Conservation (phyloP, 2,797 vertebrate genomes). For the Scomberomorus guttatus region DNA sequence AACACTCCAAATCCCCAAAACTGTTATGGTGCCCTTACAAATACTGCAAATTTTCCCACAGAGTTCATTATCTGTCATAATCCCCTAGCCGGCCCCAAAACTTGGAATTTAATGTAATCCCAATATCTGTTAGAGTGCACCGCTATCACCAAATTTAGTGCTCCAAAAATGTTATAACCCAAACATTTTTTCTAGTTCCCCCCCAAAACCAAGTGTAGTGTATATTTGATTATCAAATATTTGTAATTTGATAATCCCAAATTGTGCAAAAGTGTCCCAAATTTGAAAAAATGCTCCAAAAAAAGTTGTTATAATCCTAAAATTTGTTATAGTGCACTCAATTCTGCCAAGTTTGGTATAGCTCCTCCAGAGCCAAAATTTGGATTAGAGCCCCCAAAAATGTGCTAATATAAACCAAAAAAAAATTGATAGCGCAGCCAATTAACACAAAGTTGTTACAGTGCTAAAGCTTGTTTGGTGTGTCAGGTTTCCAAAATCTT, state of each 20-base stretch:
- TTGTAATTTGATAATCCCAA: not conserved
- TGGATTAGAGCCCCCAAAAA: too few species aligned
- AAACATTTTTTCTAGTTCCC: too few species aligned
- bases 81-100: not conserved
- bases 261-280: not conserved
- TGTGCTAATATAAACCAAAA: not conserved
- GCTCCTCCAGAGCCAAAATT: too few species aligned
- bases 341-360: too few species aligned
- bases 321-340: not conserved
- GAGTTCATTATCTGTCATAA: not conserved
- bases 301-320: too few species aligned
- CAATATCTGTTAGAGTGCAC: not conserved
- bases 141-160: fast-evolving
- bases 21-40: not conserved
- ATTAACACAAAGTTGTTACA: too few species aligned
- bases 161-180: not conserved
- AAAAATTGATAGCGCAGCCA: not conserved
- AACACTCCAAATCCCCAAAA: not conserved
- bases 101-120: not conserved
- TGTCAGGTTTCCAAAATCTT: too few species aligned
- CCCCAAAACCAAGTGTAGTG: too few species aligned
- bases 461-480: too few species aligned
- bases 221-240: too few species aligned
- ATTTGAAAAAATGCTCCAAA: too few species aligned
- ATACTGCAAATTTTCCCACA: fast-evolving